Evolutionary conservation across 2,113 vertebrate genomes (phyloP).

Genomic region (Steatornis caripensis): DNA sequence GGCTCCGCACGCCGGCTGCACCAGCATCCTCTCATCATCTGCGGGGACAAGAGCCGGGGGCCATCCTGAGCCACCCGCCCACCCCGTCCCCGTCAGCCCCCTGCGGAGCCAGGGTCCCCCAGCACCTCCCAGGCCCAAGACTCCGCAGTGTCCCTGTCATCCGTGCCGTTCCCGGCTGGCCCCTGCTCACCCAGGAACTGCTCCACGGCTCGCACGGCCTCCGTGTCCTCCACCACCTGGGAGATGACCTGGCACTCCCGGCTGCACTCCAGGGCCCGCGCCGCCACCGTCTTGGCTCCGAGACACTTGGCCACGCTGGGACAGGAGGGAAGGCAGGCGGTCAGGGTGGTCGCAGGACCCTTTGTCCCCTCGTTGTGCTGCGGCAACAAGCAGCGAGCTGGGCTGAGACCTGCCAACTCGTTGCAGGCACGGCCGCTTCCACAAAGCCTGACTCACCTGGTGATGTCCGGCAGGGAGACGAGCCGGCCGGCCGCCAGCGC

Average conservation of each 20-base stretch:
- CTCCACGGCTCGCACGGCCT: slow-evolving; percentile 82
- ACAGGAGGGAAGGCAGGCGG: rapidly evolving
- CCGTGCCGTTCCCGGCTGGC: no score
- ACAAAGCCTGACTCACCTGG: slow-evolving; percentile 73
- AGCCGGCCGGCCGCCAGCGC: slow-evolving; percentile 77
- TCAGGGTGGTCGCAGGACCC: rapidly evolving
- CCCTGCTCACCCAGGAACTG: slow-evolving; percentile 82
- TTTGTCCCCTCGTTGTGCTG: no score
- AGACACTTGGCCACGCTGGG: slow-evolving; percentile 84
- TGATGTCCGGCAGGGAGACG: slow-evolving; percentile 84
- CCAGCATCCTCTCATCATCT: slow-evolving; percentile 91
- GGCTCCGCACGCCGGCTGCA: slow-evolving; percentile 87
- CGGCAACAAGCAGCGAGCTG: rapidly evolving
- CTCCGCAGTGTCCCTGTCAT: no score
- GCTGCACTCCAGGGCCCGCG: slow-evolving; percentile 78
- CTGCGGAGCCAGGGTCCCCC: no score
- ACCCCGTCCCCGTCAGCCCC: not conserved
- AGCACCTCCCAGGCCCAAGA: not conserved
- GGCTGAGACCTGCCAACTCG: not conserved
- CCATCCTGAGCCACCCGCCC: not conserved
- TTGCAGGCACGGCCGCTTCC: rapidly evolving
- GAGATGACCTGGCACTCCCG: slow-evolving; percentile 76
- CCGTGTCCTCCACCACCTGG: slow-evolving; percentile 81
- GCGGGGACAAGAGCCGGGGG: not conserved
- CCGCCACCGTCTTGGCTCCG: slow-evolving; percentile 80